These are phyloP conservation scores for Aldrovandia affinis DNA, from an alignment of 2,797 vertebrate genomes.

Conservation along the genomic window DNA sequence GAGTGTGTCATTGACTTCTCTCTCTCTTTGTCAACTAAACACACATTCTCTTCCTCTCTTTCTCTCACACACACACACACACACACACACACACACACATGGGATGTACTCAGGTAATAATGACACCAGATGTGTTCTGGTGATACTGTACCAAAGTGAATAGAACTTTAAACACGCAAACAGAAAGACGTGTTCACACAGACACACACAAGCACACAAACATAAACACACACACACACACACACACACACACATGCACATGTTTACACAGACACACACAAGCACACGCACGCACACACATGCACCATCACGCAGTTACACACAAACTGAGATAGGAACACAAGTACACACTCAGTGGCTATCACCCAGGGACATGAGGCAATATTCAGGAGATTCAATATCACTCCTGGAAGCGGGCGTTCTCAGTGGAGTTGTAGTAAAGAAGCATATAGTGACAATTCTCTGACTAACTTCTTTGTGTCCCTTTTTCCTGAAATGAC, in stretches of 20 bases:
- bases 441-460: neutral
- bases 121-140: neutral
- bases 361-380: neutral
- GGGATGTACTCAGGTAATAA: neutral
- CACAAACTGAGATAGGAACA: too few relatives aligned
- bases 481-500: neutral
- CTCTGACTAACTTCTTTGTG: neutral
- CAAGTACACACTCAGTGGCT: neutral
- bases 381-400: neutral
- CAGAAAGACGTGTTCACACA: neutral
- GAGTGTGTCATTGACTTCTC: neutral
- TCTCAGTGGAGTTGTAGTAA: neutral
- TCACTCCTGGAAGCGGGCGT: neutral
- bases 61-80: neutral
- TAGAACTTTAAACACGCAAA: neutral
- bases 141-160: neutral
- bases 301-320: too few relatives aligned
- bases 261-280: too few relatives aligned
- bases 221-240: too few relatives aligned
- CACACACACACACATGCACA: too few relatives aligned
- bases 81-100: neutral
- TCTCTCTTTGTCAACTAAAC: neutral
- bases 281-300: too few relatives aligned
- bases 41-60: neutral
- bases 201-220: neutral